Evolutionary conservation across 2,888 invertebrate genomes (phyloP).

Genomic region (Fragum fragum): DNA sequence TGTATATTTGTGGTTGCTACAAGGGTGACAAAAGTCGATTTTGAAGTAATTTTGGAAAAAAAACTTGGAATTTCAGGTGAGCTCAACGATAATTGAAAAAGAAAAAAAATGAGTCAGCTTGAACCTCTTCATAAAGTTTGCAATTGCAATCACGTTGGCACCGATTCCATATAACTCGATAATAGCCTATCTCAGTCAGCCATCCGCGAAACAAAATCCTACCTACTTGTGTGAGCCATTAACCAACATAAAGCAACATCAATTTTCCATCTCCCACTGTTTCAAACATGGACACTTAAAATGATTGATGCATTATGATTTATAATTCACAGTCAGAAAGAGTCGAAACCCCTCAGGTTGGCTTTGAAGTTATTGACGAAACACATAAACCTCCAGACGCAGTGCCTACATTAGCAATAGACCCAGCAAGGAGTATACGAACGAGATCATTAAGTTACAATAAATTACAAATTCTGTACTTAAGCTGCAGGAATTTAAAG

Average conservation of each 20-base stretch:
- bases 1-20: too few relatives aligned
- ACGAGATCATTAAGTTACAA: slow-evolving; percentile 51
- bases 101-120: too few relatives aligned
- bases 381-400: slow-evolving; percentile 60
- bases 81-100: too few relatives aligned
- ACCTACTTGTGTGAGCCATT: slow-evolving; percentile 6
- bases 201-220: not conserved
- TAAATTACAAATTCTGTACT: slow-evolving; percentile 54
- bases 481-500: slow-evolving; percentile 53
- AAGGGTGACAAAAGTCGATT: too few relatives aligned
- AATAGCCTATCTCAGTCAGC: not conserved
- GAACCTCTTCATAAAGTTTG: too few relatives aligned
- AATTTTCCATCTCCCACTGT: slow-evolving; percentile 66
- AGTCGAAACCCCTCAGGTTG: slow-evolving; percentile 50
- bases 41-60: too few relatives aligned
- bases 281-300: slow-evolving; percentile 47
- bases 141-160: too few relatives aligned
- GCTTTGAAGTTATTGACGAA: slow-evolving; percentile 61
- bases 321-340: slow-evolving; percentile 55
- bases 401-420: slow-evolving; percentile 59
- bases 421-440: slow-evolving; percentile 53
- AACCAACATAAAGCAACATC: slow-evolving; percentile 48
- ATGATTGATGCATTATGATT: slow-evolving; percentile 63
- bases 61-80: too few relatives aligned
- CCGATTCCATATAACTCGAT: too few relatives aligned